Evolutionary conservation across 2,888 invertebrate genomes (phyloP), one percentile per base, ranked within the genome.

Genomic region (Drosophila kambysellisi): DNA sequence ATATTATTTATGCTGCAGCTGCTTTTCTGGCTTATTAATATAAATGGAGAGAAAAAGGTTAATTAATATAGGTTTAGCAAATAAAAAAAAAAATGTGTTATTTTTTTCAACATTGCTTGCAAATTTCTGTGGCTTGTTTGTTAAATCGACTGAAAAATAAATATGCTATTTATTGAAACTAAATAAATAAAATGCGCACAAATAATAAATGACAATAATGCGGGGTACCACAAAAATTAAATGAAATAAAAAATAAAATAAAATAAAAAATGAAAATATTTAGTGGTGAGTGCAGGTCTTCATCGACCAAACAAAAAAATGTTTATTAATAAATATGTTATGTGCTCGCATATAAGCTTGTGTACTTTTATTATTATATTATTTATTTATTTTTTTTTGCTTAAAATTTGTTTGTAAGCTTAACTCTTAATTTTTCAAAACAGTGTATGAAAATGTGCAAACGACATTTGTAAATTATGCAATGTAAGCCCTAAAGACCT

Each of bases 1-100:
- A 86, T 86, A 76, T 83, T 78, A 65, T 70, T 66, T 50, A 51
- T 48, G 46, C 35, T 57, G 33, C 52, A 35, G 39, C 70, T 75
- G 56, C 30, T 30, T 17, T 30, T 30, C 2, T 2, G 20, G 46
- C 6, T n/a, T 29, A 69, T 75, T 63, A 84, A 79, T 74, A 76
- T 82, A 74, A 70, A 81, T 77, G 57, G 57, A 70, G 15, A 4
- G 56, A 64, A 72, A 48, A 63, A 54, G 37, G 68, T 59, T 51
- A 80, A 65, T 72, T 57, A 69, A 65, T 54, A 37, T 53, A 43
- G 67, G 63, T 60, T 52, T 35, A 61, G 56, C 29, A 33, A 48
- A 41, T 50, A 51, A 54, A 63, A 33, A 11, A 15, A 25, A 25
- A 25, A 9, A 46, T 39, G 6, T 17, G 9, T 17, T 33, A 30